phyloP scores from a whole-genome alignment of 2,797 vertebrate species.

The Delichon dasypus region DNA sequence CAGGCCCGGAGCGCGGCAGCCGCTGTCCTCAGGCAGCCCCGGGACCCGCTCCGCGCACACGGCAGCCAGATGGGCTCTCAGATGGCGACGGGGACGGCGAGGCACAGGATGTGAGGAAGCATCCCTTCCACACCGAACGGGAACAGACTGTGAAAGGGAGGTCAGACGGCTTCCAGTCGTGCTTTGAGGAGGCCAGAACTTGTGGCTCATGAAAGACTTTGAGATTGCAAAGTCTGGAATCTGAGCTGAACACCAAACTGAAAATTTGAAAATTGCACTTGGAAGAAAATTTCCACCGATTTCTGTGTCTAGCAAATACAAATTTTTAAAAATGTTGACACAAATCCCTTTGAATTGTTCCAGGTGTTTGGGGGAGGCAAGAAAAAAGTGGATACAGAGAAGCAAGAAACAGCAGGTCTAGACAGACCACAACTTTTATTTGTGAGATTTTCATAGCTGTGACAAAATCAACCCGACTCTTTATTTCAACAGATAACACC shows the following conservation, averaged over 20 bases:
- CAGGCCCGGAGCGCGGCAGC: too few relatives aligned
- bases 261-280: background rate
- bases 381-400: background rate
- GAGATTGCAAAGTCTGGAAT: background rate
- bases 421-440: background rate
- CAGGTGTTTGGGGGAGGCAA: background rate
- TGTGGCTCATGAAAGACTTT: background rate
- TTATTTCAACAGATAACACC: background rate
- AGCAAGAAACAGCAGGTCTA: background rate
- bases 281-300: background rate
- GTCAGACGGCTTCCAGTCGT: background rate
- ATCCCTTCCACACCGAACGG: background rate
- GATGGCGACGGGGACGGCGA: background rate
- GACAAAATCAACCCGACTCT: background rate
- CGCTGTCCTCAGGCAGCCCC: background rate
- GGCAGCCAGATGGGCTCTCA: conserved; percentile 38
- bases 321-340: background rate
- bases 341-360: background rate
- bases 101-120: conserved; percentile 15
- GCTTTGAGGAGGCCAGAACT: background rate
- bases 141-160: background rate
- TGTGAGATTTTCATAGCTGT: background rate
- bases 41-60: background rate
- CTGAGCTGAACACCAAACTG: background rate
- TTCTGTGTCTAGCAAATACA: background rate